Percentiles rank a stretch among this genome's conserved stretches.
phyloP scores from a whole-genome alignment of 2,113 vertebrate species.

The Urocitellus parryii region DNA sequence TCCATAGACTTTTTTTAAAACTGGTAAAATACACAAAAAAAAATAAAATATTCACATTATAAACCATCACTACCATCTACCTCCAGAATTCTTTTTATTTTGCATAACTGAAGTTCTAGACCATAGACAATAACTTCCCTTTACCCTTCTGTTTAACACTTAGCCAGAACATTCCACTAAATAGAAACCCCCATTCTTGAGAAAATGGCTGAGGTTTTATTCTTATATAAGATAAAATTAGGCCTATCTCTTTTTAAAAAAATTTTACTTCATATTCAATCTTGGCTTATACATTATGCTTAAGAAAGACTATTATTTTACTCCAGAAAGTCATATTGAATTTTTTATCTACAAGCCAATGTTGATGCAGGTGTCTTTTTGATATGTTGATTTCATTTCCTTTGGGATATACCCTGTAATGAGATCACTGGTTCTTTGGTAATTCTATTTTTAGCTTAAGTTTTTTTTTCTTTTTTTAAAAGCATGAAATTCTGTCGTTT shows the following conservation, averaged over 20 bases:
- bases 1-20: not conserved
- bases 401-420: not conserved
- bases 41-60: not conserved
- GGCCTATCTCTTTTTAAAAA: not conserved
- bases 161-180: conserved; percentile 21
- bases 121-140: not conserved
- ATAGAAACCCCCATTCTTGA: not conserved
- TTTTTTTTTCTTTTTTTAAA: not conserved
- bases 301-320: not conserved
- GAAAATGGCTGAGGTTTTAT: not conserved
- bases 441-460: not conserved
- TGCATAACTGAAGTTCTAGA: not conserved
- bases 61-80: not conserved
- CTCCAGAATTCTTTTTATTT: too few relatives aligned
- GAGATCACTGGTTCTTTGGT: not conserved
- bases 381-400: not conserved
- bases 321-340: not conserved
- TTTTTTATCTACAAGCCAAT: not conserved
- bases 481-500: not conserved
- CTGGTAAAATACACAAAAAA: not conserved
- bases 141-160: not conserved
- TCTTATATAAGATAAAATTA: too few relatives aligned
- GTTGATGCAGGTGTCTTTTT: not conserved
- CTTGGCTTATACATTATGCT: not conserved
- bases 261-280: not conserved